Conservation (phyloP, 1,140 invertebrate genomes). For the Aphaenogaster ashmeadi region DNA sequence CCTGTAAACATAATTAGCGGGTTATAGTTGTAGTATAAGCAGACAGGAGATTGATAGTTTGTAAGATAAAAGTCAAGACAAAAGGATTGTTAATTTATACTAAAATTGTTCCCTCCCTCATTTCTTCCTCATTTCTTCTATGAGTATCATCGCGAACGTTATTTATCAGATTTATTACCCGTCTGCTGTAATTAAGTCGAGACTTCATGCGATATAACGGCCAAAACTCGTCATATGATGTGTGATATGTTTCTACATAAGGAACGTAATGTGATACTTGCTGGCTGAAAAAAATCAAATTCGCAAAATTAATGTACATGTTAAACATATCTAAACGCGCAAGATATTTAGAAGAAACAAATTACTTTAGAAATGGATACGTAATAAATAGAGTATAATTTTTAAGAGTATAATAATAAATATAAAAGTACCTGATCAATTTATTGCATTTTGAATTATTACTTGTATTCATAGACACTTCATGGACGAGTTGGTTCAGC, state of each 20-base stretch:
- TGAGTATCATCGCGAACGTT: neutral
- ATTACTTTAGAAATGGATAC: neutral
- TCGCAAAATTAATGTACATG: neutral
- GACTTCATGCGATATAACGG: neutral
- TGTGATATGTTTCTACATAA: slow-evolving; percentile 70
- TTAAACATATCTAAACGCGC: neutral
- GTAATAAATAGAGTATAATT: slow-evolving; percentile 5
- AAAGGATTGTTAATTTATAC: neutral
- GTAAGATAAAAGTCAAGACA: neutral
- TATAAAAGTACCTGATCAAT: slow-evolving; percentile 16
- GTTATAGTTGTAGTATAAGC: no score
- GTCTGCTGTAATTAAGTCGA: slow-evolving; percentile 63
- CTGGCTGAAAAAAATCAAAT: slow-evolving; percentile 45
- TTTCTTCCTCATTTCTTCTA: neutral
- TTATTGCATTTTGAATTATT: neutral
- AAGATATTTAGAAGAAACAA: neutral
- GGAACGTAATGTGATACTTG: slow-evolving; percentile 44
- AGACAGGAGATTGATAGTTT: neutral
- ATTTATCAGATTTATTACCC: slow-evolving; percentile 62
- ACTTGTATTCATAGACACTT: no score
- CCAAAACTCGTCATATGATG: no score
- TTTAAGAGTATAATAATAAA: slow-evolving; percentile 7
- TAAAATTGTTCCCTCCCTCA: neutral
- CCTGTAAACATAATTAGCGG: slow-evolving; percentile 47
- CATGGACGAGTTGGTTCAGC: no score